These are phyloP conservation scores for Dipodomys ordii DNA, from an alignment of 2,113 vertebrate species.

Conservation along the genomic window DNA sequence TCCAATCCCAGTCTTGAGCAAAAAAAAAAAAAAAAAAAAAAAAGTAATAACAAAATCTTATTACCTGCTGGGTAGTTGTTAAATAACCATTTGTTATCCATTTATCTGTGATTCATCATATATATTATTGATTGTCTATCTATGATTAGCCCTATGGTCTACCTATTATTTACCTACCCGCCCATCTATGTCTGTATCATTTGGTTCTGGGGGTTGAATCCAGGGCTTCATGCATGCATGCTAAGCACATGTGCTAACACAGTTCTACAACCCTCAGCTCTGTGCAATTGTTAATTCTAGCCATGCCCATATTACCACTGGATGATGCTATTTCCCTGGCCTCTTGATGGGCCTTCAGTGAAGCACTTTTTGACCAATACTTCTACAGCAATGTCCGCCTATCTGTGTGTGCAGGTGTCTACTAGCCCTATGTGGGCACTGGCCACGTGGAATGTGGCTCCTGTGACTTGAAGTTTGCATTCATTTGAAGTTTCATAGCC, in stretches of 20 bases:
- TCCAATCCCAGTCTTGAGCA: no score
- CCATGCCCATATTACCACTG: accelerated
- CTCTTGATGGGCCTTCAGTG: background rate
- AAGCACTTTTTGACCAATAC: background rate
- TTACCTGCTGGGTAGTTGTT: background rate
- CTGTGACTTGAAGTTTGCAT: background rate
- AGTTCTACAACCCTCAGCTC: background rate
- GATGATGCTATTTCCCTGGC: background rate
- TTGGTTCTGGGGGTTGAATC: background rate
- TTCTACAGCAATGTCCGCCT: accelerated
- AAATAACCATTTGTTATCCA: background rate
- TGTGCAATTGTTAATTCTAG: background rate
- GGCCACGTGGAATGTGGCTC: background rate
- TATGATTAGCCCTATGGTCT: no score
- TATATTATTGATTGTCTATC: no score
- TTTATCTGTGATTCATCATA: background rate
- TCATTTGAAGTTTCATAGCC: background rate
- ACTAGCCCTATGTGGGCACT: background rate
- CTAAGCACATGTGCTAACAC: background rate
- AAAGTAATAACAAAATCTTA: background rate
- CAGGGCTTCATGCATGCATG: background rate
- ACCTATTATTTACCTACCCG: no score
- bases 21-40: background rate
- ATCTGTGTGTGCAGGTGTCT: background rate
- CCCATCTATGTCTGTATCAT: background rate